phyloP scores from a whole-genome alignment of 2,113 vertebrate species.

The mouse (Mus musculus) region DNA sequence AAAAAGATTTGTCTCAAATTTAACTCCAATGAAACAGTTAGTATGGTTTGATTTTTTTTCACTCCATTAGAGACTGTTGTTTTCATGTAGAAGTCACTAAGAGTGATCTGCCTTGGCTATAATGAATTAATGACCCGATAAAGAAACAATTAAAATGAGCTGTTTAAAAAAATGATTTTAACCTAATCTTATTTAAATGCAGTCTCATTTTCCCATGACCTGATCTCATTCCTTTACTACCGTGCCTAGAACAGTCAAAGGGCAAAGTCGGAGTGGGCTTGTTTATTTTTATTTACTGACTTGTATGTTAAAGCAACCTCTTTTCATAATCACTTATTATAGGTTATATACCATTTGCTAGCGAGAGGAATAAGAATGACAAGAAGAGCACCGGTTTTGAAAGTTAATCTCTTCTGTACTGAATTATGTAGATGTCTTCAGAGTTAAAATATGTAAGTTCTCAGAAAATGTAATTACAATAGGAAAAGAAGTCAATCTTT shows the following conservation, averaged over 20 bases:
- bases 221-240: neutral
- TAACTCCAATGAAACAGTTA: neutral
- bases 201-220: neutral
- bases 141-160: neutral
- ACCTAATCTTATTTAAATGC: neutral
- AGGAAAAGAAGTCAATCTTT: slow-evolving; percentile 52
- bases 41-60: neutral
- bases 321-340: neutral
- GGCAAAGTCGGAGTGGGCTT: neutral
- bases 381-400: slow-evolving; percentile 9
- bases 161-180: neutral
- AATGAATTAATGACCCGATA: neutral
- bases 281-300: slow-evolving; percentile 16
- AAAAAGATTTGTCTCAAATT: neutral
- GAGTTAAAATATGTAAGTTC: slow-evolving; percentile 55
- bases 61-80: neutral
- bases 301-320: neutral
- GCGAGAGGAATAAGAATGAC: neutral
- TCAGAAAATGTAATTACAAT: slow-evolving; percentile 57
- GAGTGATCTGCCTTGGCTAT: neutral
- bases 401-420: slow-evolving; percentile 45
- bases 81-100: neutral
- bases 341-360: neutral
- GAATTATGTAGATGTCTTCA: slow-evolving; percentile 55
- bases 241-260: neutral